Percentiles rank a stretch among this genome's conserved stretches.
phyloP scores from a whole-genome alignment of 2,888 invertebrate species.

The Caenorhabditis sp. region DNA sequence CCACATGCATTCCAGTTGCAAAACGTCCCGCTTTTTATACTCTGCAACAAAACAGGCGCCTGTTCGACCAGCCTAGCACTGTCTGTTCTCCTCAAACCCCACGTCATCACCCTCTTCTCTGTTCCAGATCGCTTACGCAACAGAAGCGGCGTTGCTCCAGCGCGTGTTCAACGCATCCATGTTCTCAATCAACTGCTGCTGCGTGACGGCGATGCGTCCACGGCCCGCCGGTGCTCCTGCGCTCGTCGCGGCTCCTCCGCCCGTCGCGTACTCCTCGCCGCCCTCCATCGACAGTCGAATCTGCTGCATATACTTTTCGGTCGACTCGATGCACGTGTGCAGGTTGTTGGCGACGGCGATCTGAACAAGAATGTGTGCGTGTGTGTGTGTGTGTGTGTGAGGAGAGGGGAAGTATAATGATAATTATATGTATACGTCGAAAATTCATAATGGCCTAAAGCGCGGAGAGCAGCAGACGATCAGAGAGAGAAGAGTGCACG shows the following conservation, averaged over 20 bases:
- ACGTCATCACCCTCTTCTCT: neutral
- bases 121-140: constrained; percentile 57
- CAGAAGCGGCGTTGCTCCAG: constrained; percentile 69
- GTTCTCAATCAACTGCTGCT: constrained; percentile 73
- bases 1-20: too few species aligned
- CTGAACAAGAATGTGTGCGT: too few species aligned
- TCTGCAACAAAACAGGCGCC: too few species aligned
- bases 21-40: too few species aligned
- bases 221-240: constrained; percentile 2
- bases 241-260: neutral
- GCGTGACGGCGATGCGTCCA: constrained; percentile 61
- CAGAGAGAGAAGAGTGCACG: too few species aligned
- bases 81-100: too few species aligned
- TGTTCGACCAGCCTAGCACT: too few species aligned
- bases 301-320: constrained; percentile 80
- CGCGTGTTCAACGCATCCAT: constrained; percentile 74
- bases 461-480: too few species aligned
- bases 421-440: too few species aligned
- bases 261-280: constrained; percentile 27
- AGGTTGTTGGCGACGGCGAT: constrained; percentile 93
- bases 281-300: constrained; percentile 64
- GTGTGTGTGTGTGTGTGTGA: too few species aligned
- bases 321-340: constrained; percentile 90
- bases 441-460: too few species aligned
- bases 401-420: too few species aligned